phyloP scores from a whole-genome alignment of 2,888 invertebrate genomes.

The Papilio gigon region DNA sequence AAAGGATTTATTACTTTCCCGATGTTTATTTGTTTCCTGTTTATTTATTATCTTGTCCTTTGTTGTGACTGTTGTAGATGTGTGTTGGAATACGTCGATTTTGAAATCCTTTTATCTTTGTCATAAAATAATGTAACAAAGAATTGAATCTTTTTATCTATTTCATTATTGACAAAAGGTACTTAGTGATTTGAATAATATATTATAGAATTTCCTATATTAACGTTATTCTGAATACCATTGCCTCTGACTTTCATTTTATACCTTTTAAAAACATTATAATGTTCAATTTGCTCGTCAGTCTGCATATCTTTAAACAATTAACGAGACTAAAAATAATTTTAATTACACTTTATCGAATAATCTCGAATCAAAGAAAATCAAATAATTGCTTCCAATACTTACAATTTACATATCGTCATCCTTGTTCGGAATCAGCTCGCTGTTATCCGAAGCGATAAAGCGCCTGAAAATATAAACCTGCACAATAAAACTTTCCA shows the following conservation, averaged over 20 bases:
- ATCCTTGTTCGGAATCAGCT: not conserved
- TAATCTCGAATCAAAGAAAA: not conserved
- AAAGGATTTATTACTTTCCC: conserved; percentile 34
- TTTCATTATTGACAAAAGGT: too few relatives aligned
- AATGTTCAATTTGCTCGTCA: too few relatives aligned
- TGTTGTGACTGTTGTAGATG: conserved; percentile 13
- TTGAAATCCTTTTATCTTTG: not conserved
- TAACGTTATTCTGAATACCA: too few relatives aligned
- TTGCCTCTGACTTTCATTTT: too few relatives aligned
- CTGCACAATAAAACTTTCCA: conserved; percentile 42
- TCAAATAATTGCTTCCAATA: not conserved
- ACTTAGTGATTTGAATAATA: too few relatives aligned
- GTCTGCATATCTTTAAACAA: too few relatives aligned
- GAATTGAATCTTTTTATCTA: too few relatives aligned
- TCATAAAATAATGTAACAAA: not conserved
- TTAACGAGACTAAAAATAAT: not conserved
- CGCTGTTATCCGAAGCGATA: conserved; percentile 11
- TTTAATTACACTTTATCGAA: not conserved
- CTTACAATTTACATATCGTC: not conserved
- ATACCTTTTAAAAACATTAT: too few relatives aligned
- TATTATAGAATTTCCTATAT: too few relatives aligned
- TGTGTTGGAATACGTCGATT: conserved; percentile 4
- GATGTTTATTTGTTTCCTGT: conserved; percentile 28
- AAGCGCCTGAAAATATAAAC: conserved; percentile 30
- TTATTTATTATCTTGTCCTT: conserved; percentile 8